Evolutionary conservation across 2,113 vertebrate species (phyloP).

Genomic region (Mobula hypostoma): DNA sequence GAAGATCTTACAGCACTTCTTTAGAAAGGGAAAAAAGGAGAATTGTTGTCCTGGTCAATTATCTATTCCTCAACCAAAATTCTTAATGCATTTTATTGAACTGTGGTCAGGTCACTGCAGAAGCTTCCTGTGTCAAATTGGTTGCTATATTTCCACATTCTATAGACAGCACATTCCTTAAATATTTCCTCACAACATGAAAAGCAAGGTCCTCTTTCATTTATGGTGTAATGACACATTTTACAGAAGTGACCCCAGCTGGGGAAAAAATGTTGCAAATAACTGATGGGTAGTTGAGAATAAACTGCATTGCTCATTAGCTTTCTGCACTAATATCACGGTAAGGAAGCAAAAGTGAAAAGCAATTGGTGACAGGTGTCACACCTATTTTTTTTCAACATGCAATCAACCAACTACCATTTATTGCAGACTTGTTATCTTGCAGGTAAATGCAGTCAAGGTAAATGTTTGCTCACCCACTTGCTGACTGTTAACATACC

Average conservation of each 20-base stretch:
- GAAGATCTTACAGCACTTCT: too few relatives aligned
- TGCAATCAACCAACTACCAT: background rate
- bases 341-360: background rate
- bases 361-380: background rate
- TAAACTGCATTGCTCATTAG: background rate
- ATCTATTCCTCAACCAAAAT: background rate
- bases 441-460: background rate
- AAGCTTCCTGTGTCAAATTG: background rate
- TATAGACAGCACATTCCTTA: background rate
- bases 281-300: background rate
- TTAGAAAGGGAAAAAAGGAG: too few relatives aligned
- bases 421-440: background rate
- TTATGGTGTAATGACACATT: background rate
- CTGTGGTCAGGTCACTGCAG: background rate
- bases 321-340: background rate
- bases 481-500: slow-evolving; percentile 56
- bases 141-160: background rate
- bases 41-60: too few relatives aligned
- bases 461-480: background rate
- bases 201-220: background rate
- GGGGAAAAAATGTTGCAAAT: background rate
- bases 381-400: background rate
- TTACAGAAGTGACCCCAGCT: background rate
- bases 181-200: background rate
- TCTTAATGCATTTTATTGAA: background rate